A percentile compares a stretch with the other conserved stretches of the same genome.
phyloP scores from a whole-genome alignment of 2,888 invertebrate genomes.

The Drosophila anomalata region DNA sequence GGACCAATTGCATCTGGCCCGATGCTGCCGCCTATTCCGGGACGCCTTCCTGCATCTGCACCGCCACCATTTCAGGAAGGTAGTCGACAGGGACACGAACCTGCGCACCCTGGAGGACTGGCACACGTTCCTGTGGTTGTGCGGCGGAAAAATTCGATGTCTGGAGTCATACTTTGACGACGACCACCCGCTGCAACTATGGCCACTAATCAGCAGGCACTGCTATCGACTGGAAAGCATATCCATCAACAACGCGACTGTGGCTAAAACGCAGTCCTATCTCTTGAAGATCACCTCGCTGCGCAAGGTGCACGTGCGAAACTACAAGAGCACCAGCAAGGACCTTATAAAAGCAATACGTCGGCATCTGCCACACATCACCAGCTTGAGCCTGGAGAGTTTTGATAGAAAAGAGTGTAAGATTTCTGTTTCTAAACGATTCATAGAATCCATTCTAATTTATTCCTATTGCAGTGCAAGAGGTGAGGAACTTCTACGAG shows the following conservation, averaged over 20 bases:
- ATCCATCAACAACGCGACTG: constrained; percentile 58
- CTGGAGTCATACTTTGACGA: constrained; percentile 60
- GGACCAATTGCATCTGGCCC: constrained; percentile 62
- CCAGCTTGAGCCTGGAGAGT: constrained; percentile 53
- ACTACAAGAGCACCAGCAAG: constrained; percentile 64
- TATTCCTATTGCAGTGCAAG: constrained; percentile 50
- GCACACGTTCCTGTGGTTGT: constrained; percentile 65
- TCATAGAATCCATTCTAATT: neutral
- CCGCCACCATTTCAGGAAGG: constrained; percentile 50
- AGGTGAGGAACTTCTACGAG: constrained; percentile 52
- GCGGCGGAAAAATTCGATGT: constrained; percentile 51
- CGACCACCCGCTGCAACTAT: constrained; percentile 60
- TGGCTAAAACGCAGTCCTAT: constrained; percentile 49
- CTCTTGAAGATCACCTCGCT: constrained; percentile 47
- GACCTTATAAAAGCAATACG: constrained; percentile 55
- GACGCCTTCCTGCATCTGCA: constrained; percentile 61
- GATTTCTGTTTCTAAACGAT: constrained; percentile 11
- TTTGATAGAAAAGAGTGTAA: constrained; percentile 62
- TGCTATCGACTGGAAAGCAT: constrained; percentile 56
- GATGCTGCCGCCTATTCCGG: constrained; percentile 61
- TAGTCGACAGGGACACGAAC: constrained; percentile 58
- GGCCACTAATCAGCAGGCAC: constrained; percentile 54
- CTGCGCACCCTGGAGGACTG: constrained; percentile 58
- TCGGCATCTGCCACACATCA: constrained; percentile 51
- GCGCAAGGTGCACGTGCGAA: constrained; percentile 54